phyloP scores from a whole-genome alignment of 2,888 invertebrate species.

The Metellina segmentata region DNA sequence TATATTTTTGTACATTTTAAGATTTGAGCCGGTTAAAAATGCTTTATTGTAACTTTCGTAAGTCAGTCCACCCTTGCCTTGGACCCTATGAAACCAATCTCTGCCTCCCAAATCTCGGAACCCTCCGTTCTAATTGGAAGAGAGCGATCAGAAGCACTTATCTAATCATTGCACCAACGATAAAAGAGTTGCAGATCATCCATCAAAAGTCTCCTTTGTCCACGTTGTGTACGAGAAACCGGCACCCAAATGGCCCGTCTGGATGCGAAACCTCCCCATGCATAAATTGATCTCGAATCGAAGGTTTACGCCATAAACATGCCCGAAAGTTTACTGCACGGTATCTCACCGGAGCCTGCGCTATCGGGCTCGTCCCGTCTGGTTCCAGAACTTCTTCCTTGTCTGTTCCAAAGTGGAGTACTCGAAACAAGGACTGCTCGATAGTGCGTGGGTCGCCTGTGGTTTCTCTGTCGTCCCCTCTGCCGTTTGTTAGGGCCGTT shows the following conservation, averaged over 20 bases:
- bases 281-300: conserved; percentile 73
- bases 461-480: conserved; percentile 59
- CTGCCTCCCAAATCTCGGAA: background rate
- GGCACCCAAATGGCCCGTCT: conserved; percentile 18
- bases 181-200: background rate
- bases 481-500: conserved; percentile 52
- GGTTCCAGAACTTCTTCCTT: conserved; percentile 27
- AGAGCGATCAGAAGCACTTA: background rate
- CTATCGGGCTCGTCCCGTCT: conserved; percentile 67
- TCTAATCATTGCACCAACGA: background rate
- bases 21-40: too few relatives aligned
- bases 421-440: background rate
- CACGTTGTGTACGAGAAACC: background rate
- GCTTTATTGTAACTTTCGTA: too few relatives aligned
- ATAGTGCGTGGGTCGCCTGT: conserved; percentile 52
- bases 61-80: background rate
- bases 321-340: conserved; percentile 55
- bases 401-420: conserved; percentile 47
- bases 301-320: conserved; percentile 76
- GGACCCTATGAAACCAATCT: too few relatives aligned
- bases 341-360: conserved; percentile 67
- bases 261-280: conserved; percentile 17
- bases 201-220: background rate
- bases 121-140: background rate
- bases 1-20: too few relatives aligned